Conservation (phyloP, 2,797 vertebrate species). For the Leuciscus waleckii region DNA sequence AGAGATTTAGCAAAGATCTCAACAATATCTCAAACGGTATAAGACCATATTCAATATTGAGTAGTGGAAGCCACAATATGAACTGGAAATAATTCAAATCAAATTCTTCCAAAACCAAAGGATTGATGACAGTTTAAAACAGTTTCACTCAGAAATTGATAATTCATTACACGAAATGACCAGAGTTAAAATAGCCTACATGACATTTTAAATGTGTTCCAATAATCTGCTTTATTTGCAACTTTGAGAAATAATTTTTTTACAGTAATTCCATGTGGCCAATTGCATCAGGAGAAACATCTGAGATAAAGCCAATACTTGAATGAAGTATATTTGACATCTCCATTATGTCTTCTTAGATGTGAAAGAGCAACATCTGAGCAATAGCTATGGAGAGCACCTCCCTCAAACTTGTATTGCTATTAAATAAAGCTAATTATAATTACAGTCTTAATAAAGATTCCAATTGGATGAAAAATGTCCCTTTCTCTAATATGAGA, state of each 20-base stretch:
- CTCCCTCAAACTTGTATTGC: not conserved
- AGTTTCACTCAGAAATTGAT: not conserved
- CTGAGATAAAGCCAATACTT: not conserved
- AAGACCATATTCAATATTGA: not conserved
- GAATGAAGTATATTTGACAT: not conserved
- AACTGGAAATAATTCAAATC: not conserved
- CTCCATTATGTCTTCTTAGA: not conserved
- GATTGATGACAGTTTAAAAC: not conserved
- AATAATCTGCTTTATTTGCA: not conserved
- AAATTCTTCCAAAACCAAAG: not conserved
- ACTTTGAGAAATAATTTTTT: not conserved
- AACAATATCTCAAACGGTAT: not conserved
- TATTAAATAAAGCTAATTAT: not conserved
- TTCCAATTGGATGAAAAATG: not conserved
- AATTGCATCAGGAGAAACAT: not conserved
- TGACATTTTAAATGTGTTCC: not conserved
- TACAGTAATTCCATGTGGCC: no score
- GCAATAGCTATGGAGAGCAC: not conserved
- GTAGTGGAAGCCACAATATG: not conserved
- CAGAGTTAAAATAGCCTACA: no score
- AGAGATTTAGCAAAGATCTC: not conserved
- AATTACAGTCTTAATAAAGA: not conserved
- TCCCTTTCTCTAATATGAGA: not conserved
- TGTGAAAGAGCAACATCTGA: not conserved
- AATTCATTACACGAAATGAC: no score